Percentiles rank a stretch among this genome's conserved stretches.
Conservation (phyloP, 2,888 invertebrate species). For the Ganaspis brasiliensis region DNA sequence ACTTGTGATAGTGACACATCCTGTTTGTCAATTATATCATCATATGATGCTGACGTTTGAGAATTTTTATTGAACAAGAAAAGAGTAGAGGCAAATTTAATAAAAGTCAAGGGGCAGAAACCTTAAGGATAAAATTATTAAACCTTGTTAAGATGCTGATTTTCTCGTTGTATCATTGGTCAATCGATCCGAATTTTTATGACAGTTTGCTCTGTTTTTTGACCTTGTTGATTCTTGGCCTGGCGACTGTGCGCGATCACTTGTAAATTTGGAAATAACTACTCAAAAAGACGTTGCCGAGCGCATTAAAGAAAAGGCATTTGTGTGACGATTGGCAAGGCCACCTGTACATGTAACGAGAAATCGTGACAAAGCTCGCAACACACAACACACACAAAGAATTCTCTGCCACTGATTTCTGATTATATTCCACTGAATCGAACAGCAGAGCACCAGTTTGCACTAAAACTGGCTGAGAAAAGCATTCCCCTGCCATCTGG, state of each 20-base stretch:
- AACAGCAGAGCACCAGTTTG: neutral
- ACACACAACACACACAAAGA: neutral
- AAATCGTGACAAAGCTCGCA: constrained; percentile 55
- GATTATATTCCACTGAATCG: constrained; percentile 17
- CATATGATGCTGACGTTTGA: constrained; percentile 23
- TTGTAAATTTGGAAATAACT: constrained; percentile 49
- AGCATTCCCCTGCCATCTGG: constrained; percentile 28
- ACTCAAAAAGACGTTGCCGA: constrained; percentile 44
- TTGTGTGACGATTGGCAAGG: constrained; percentile 57
- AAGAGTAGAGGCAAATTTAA: neutral
- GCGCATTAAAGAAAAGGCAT: constrained; percentile 46
- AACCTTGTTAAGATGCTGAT: constrained; percentile 18
- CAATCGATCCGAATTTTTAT: constrained; percentile 7
- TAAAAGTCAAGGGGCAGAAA: constrained; percentile 18
- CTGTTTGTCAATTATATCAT: constrained; percentile 22
- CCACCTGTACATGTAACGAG: constrained; percentile 63
- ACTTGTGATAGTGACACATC: constrained; percentile 39
- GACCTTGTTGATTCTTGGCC: constrained; percentile 13
- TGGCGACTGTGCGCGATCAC: neutral
- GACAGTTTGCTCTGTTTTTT: constrained; percentile 8
- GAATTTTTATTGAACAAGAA: neutral
- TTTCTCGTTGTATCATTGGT: neutral
- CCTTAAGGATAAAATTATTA: constrained; percentile 26
- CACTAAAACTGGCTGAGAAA: constrained; percentile 9
- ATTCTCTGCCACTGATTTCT: constrained; percentile 21